Evolutionary conservation across 1,140 invertebrate genomes (phyloP).

Genomic region (Vollenhovia emeryi): DNA sequence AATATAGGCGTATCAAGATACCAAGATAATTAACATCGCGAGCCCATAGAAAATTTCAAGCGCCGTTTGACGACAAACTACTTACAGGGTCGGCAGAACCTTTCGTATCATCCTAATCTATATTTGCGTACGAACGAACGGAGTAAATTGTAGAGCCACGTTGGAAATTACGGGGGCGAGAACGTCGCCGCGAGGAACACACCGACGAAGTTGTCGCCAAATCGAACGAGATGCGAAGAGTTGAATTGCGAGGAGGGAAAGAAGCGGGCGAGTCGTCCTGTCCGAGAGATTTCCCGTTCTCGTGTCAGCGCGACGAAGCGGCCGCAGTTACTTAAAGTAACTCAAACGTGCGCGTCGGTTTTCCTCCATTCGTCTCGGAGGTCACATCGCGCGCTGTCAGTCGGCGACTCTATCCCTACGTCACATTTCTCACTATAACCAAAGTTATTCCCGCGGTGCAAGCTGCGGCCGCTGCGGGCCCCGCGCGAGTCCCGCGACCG

Average conservation of each 20-base stretch:
- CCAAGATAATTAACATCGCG: neutral
- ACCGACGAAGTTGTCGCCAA: neutral
- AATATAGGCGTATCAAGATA: neutral
- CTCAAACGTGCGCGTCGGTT: neutral
- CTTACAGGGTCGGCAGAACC: neutral
- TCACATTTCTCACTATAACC: slow-evolving; percentile 16
- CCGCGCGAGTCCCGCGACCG: too few relatives aligned
- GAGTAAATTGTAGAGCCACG: neutral
- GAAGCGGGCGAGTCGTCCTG: neutral
- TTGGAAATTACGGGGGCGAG: neutral
- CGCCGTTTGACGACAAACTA: neutral
- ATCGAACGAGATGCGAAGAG: neutral
- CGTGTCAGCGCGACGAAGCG: neutral
- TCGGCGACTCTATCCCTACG: neutral
- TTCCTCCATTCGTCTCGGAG: neutral
- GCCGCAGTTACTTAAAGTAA: too few relatives aligned
- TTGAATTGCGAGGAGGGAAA: neutral
- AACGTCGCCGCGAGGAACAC: neutral
- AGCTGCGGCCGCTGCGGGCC: too few relatives aligned
- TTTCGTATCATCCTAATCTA: neutral
- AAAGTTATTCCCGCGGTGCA: neutral
- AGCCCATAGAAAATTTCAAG: neutral
- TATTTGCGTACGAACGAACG: neutral
- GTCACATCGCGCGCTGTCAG: neutral
- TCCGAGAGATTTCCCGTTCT: neutral